Evolutionary conservation across 1,140 invertebrate genomes (phyloP), one percentile per base, ranked within the genome.

Genomic region (Tetraneura akinire): DNA sequence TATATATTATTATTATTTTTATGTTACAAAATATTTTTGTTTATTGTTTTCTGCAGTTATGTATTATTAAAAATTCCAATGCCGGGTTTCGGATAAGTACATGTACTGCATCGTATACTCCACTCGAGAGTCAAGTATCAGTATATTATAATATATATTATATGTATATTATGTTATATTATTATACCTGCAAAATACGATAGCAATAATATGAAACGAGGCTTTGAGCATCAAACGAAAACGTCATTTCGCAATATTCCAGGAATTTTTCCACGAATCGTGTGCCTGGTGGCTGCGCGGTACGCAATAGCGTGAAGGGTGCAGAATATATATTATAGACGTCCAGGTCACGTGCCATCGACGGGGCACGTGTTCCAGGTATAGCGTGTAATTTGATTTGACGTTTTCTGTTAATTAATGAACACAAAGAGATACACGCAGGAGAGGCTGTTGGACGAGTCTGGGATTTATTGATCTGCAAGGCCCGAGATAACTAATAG

Each of bases 31-130:
- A n/a, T n/a, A n/a, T n/a, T n/a, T n/a, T 29, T 66, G 3, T 8
- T 42, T 66, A 42, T 42, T 60, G 13, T 66, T 42, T 70, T 26
- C 21, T 26, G 16, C 45, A 18, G 16, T 49, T n/a, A n/a, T n/a
- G n/a, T n/a, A n/a, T n/a, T 70, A 70, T 70, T 57, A 78, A 78
- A 78, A 78, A 78, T 78, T 37, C 73, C 73, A 78, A 60, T 78
- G 21, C 32, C 21, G 14, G 1, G 9, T 13, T 16, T 21, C 21
- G 53, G 21, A 9, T 29, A 10, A 45, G 26, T 76, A 57, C n/a
- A n/a, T n/a, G n/a, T n/a, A n/a, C n/a, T 60, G 53, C 45, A 11
- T 53, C 60, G 37, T 21, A 21, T 6, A 45, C 55, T 10, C 21
- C 47, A 74, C 73, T 78, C 32, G n/a, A 78, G 26, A 78, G 53